These are phyloP conservation scores for Botia kubotai DNA, from an alignment of 2,797 vertebrate species.

Conservation along the genomic window DNA sequence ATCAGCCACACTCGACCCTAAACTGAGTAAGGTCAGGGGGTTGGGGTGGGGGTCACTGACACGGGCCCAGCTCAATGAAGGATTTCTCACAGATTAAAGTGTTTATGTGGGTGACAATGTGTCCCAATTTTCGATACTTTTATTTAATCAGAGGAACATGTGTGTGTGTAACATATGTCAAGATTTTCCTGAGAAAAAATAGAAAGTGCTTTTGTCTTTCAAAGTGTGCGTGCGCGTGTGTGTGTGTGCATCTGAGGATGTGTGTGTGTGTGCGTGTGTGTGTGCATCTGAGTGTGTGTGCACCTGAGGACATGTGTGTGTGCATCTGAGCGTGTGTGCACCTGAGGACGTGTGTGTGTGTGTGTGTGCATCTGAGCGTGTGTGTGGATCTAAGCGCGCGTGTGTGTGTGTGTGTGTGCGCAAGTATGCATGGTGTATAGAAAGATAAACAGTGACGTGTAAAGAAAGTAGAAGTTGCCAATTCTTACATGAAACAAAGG, in stretches of 20 bases:
- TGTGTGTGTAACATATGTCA: background rate
- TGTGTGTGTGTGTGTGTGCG: slow-evolving; percentile 28
- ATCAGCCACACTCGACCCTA: slow-evolving; percentile 12
- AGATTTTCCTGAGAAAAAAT: slow-evolving; percentile 16
- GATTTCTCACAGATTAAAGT: slow-evolving; percentile 26
- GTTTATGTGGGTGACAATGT: slow-evolving; percentile 38
- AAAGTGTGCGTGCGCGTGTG: background rate
- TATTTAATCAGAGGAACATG: slow-evolving; percentile 14
- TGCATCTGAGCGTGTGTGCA: background rate
- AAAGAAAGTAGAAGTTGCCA: slow-evolving; percentile 37
- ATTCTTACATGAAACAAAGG: slow-evolving; percentile 28
- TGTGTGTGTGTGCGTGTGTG: slow-evolving; percentile 35
- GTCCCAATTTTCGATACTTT: slow-evolving; percentile 6
- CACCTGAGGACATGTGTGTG: background rate
- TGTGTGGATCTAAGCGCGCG: slow-evolving; percentile 13
- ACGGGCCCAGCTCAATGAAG: background rate
- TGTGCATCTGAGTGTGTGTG: slow-evolving; percentile 12
- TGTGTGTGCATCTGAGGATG: slow-evolving; percentile 4
- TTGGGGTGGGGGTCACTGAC: background rate
- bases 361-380: too few relatives aligned
- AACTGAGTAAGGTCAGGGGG: slow-evolving; percentile 4
- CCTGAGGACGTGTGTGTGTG: too few relatives aligned
- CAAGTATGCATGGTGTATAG: slow-evolving; percentile 39
- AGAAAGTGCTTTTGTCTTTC: slow-evolving; percentile 16
- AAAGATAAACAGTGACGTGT: slow-evolving; percentile 38